Base-by-base conservation (phyloP, 2,888 invertebrate species). In the Dorcus parallelipipedus region DNA sequence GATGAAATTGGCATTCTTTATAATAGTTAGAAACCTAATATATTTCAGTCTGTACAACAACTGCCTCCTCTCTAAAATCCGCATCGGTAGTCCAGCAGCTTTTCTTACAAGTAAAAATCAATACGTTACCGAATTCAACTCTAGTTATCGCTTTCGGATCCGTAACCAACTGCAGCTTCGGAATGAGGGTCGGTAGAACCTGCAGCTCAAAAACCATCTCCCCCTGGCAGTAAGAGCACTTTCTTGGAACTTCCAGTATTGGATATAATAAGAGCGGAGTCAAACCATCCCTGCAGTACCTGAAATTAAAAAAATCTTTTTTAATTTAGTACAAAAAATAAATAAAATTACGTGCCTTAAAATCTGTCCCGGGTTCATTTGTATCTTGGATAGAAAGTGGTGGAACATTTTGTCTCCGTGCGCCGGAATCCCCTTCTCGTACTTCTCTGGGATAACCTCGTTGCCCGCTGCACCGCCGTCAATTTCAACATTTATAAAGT, bases 341-440 rank as follows among this genome's bases (percentile, higher is more conserved):
- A 58, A 55, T 67, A 33, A 40, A 58, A 55, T 67, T 78, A 20
- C 20, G 2, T 20, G 93, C 93, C 94, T 86, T 52, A 95, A 78
- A 68, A 93, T 84, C 77, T 95, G 95, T 10, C 90, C 88, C 1
- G 93, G 92, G 81, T 90, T 90, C 50, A 81, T 79, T 63, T 89
- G 85, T 54, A 94, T 81, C 58, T 86, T 85, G 45, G 86, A 85
- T 20, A 90, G 75, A 72, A 94, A 93, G 58, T 89, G 84, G 75
- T 94, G 90, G 73, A 93, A 93, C 76, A 90, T 82, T 62, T 86
- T 81, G 76, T 95, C 94, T 0, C 93, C 94, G 73, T 95, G 94
- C 33, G 86, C 82, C 0, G 94, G 92, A 54, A 85, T 74, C 0
- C 85, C 83, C 69, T 90, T 91, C 71, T 95, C 95, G 71, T 95